Evolutionary conservation across 2,888 invertebrate genomes (phyloP).

Genomic region (Heteropelma amictum): DNA sequence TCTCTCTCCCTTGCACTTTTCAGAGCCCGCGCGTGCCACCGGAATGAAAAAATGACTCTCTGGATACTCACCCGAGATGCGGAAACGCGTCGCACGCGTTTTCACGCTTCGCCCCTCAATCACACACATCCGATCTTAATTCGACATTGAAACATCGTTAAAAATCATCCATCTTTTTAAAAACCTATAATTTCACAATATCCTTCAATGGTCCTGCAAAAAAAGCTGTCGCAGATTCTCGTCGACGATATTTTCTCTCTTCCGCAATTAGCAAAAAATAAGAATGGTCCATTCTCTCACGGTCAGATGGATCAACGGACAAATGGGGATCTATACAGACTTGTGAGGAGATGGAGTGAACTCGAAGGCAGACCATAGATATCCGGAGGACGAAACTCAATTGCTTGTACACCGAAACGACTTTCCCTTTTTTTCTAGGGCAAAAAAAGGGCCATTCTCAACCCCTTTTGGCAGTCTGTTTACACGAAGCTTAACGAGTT

Average conservation of each 20-base stretch:
- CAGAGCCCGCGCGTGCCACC: constrained; percentile 69
- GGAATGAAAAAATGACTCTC: constrained; percentile 59
- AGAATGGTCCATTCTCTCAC: no score
- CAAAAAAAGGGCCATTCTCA: constrained; percentile 50
- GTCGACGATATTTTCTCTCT: neutral
- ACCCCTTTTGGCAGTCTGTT: constrained; percentile 58
- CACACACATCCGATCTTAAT: no score
- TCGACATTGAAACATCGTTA: neutral
- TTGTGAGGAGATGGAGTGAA: neutral
- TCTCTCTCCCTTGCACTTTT: constrained; percentile 2
- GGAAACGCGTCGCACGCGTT: constrained; percentile 39
- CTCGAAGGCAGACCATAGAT: constrained; percentile 62
- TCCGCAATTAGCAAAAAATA: neutral
- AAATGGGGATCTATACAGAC: neutral
- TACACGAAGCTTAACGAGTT: constrained; percentile 59
- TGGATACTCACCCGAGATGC: constrained; percentile 32
- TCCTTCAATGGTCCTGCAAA: no score
- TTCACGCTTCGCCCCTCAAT: constrained; percentile 54
- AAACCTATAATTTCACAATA: no score
- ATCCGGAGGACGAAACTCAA: constrained; percentile 32
- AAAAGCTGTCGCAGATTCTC: no score
- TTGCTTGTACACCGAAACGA: constrained; percentile 41
- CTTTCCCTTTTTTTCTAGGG: constrained; percentile 66
- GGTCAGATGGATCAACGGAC: no score
- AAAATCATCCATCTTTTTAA: no score